phyloP scores from a whole-genome alignment of 2,888 invertebrate species.

The Heteropelma amictum region DNA sequence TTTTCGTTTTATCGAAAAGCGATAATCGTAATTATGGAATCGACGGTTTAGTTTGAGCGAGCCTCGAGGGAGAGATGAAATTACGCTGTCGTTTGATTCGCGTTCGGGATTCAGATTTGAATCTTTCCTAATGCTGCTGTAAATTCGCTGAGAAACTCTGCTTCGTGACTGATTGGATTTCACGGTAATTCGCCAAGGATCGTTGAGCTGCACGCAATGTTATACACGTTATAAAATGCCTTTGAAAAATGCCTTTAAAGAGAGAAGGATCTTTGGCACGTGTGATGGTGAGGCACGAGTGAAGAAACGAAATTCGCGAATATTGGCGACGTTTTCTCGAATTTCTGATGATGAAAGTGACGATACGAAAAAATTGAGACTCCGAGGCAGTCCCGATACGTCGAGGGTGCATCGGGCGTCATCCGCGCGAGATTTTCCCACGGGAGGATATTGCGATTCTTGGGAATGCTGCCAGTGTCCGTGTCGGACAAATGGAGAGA shows the following conservation, averaged over 20 bases:
- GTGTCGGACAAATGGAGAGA: constrained; percentile 45
- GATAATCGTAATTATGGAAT: neutral
- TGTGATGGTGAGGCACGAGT: constrained; percentile 62
- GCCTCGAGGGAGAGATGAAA: neutral
- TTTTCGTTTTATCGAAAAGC: neutral
- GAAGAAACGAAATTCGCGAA: constrained; percentile 55
- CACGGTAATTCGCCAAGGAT: constrained; percentile 73
- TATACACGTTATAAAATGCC: constrained; percentile 30
- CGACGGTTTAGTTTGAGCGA: neutral
- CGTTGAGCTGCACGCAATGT: constrained; percentile 70
- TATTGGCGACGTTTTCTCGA: too few species aligned
- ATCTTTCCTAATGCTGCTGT: constrained; percentile 39
- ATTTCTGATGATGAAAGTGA: too few species aligned
- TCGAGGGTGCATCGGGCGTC: too few species aligned
- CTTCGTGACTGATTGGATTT: constrained; percentile 72
- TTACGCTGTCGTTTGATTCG: neutral
- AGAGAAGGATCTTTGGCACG: constrained; percentile 33
- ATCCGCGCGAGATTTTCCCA: constrained; percentile 36
- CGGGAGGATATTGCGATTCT: constrained; percentile 44
- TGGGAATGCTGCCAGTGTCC: constrained; percentile 35
- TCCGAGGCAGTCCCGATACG: too few species aligned
- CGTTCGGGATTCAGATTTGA: neutral
- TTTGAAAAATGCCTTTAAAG: constrained; percentile 59
- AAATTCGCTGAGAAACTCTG: constrained; percentile 46
- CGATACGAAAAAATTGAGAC: too few species aligned